Percentiles rank a stretch among this genome's conserved stretches.
phyloP scores from a whole-genome alignment of 2,797 vertebrate species.

The Eurystomus glaucurus region DNA sequence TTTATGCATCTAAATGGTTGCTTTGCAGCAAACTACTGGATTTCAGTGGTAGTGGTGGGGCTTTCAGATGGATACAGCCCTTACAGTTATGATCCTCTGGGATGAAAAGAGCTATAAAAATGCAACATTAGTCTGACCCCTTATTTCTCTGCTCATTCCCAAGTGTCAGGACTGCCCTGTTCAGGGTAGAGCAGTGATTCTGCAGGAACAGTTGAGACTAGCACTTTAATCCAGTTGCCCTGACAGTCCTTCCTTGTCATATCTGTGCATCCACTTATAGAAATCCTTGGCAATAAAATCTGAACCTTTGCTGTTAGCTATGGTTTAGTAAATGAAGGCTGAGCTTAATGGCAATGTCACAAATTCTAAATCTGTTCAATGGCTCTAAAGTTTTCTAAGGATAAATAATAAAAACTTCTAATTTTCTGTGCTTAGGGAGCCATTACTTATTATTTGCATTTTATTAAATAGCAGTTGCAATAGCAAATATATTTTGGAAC shows the following conservation, averaged over 20 bases:
- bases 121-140: not conserved
- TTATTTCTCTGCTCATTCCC: constrained; percentile 6
- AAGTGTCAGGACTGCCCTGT: not conserved
- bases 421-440: constrained; percentile 13
- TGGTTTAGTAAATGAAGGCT: constrained; percentile 15
- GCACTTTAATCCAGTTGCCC: not conserved
- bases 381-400: not conserved
- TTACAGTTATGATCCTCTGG: not conserved
- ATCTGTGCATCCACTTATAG: not conserved
- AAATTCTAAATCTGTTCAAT: constrained; percentile 28
- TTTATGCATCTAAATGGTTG: not conserved
- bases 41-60: not conserved
- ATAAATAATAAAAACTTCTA: constrained; percentile 28
- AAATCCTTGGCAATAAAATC: constrained; percentile 27
- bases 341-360: not conserved
- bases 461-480: constrained; percentile 37
- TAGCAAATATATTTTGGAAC: constrained; percentile 32
- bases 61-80: not conserved
- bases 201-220: not conserved
- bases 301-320: constrained; percentile 12
- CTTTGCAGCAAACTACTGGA: not conserved
- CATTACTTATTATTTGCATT: constrained; percentile 26
- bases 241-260: not conserved
- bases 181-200: not conserved
- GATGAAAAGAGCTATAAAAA: constrained; percentile 5